phyloP scores from a whole-genome alignment of 1,140 invertebrate species.

The Euglossa dilemma region DNA sequence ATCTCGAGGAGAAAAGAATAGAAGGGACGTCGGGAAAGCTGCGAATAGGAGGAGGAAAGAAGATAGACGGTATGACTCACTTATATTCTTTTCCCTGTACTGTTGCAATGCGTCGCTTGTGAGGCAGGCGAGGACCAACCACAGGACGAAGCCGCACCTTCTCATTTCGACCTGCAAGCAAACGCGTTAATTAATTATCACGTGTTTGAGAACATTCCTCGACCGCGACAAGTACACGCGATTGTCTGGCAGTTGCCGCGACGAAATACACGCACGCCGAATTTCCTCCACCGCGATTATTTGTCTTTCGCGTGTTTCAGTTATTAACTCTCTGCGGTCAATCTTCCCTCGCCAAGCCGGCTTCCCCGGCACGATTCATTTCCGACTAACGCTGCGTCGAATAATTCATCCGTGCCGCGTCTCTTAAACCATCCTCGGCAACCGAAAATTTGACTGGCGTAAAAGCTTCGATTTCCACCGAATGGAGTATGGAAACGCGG shows the following conservation, averaged over 20 bases:
- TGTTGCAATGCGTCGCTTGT: constrained; percentile 58
- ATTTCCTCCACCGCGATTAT: not conserved
- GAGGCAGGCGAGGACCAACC: constrained; percentile 60
- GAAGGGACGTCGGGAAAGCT: not conserved
- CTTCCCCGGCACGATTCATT: too few relatives aligned
- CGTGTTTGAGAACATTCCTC: not conserved
- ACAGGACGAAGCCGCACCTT: constrained; percentile 55
- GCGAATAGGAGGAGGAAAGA: not conserved
- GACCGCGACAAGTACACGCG: not conserved
- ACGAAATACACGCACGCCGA: not conserved
- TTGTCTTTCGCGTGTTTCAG: too few relatives aligned
- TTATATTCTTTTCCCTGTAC: constrained; percentile 73
- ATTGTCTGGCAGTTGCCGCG: not conserved
- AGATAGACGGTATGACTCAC: constrained; percentile 57
- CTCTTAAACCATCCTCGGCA: too few relatives aligned
- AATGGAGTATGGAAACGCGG: not conserved
- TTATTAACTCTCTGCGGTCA: too few relatives aligned
- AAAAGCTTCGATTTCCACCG: too few relatives aligned
- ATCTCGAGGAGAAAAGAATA: not conserved
- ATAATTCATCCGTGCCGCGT: too few relatives aligned
- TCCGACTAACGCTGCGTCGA: too few relatives aligned
- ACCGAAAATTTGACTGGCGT: too few relatives aligned
- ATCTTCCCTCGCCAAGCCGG: too few relatives aligned
- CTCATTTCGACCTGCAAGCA: constrained; percentile 63
- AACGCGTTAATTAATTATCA: constrained; percentile 2